Conservation (phyloP, 2,888 invertebrate species). For the Cephus pulcher region DNA sequence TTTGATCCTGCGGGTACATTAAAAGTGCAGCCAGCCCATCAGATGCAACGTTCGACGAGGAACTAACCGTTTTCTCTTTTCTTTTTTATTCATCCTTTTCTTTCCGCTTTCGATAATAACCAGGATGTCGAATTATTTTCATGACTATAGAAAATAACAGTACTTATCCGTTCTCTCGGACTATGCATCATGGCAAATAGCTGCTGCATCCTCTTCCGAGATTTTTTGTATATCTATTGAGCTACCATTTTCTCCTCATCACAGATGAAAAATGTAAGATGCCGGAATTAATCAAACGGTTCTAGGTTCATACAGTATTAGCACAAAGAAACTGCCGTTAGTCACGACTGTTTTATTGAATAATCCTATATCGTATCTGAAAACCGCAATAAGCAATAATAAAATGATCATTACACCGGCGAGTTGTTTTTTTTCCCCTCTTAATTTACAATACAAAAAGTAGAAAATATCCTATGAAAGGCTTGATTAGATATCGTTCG, state of each 20-base stretch:
- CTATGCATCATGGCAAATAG: background rate
- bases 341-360: background rate
- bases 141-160: background rate
- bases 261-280: background rate
- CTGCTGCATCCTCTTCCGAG: background rate
- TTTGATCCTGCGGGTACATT: slow-evolving; percentile 1
- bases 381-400: background rate
- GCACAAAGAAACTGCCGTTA: background rate
- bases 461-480: background rate
- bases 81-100: background rate
- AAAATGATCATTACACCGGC: background rate
- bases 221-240: background rate
- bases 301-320: background rate
- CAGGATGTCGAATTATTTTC: background rate
- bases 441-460: background rate
- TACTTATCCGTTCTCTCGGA: background rate
- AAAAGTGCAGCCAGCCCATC: background rate
- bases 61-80: background rate
- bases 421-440: background rate
- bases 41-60: background rate
- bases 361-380: background rate
- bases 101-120: background rate
- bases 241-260: background rate
- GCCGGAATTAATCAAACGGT: background rate
- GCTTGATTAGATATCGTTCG: background rate